Percentiles rank a stretch among this genome's conserved stretches.
phyloP scores from a whole-genome alignment of 2,113 vertebrate genomes.

The Probosciger aterrimus region DNA sequence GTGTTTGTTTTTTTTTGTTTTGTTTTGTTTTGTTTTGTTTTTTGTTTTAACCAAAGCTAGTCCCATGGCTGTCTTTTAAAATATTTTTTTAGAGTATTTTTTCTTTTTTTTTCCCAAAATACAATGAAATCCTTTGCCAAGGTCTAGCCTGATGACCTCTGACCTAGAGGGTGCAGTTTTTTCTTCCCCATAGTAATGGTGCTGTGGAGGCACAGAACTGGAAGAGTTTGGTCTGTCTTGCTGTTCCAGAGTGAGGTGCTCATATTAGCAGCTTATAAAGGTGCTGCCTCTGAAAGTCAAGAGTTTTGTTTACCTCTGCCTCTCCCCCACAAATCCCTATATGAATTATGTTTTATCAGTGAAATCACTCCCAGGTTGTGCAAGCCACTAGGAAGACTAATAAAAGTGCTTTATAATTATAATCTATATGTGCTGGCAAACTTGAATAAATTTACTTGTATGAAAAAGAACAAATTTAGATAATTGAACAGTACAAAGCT shows the following conservation, averaged over 20 bases:
- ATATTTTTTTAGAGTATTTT: background rate
- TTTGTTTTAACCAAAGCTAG: background rate
- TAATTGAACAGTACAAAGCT: conserved; percentile 14
- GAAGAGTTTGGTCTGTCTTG: background rate
- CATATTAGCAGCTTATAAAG: background rate
- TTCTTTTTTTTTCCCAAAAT: background rate
- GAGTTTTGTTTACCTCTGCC: background rate
- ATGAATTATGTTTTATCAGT: background rate
- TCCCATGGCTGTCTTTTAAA: background rate
- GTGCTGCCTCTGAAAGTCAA: background rate
- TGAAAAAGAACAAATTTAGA: background rate
- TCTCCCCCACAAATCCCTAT: background rate
- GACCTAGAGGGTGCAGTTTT: background rate
- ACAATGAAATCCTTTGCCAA: background rate
- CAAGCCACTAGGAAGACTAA: background rate
- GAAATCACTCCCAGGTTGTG: background rate
- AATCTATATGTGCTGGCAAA: background rate
- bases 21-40: background rate
- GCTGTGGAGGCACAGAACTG: background rate
- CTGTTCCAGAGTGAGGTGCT: background rate
- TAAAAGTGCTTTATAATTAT: background rate
- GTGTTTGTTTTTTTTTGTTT: background rate
- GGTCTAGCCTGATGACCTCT: background rate
- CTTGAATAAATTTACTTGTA: background rate
- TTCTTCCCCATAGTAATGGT: background rate